A percentile compares a stretch with the other conserved stretches of the same genome.
Evolutionary conservation across 2,113 vertebrate species (phyloP).

Genomic region (Tyto alba): DNA sequence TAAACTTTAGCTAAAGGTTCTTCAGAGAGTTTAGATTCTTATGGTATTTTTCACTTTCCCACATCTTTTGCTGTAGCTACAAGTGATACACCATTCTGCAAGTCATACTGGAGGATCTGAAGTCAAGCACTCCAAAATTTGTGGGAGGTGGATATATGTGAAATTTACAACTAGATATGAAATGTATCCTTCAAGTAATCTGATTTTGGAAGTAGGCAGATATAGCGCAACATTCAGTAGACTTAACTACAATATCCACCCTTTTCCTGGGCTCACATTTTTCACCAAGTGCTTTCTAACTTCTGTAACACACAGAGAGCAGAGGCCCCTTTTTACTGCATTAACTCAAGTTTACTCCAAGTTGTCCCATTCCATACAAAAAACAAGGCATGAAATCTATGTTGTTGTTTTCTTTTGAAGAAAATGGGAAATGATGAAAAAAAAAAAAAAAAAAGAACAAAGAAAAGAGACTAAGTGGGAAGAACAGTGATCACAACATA

Average conservation of each 20-base stretch:
- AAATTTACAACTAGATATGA: neutral
- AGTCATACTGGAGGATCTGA: neutral
- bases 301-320: neutral
- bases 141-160: neutral
- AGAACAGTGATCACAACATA: neutral
- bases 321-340: neutral
- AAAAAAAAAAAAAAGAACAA: neutral
- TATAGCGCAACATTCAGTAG: neutral
- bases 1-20: neutral
- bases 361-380: neutral
- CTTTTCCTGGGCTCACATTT: neutral
- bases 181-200: neutral
- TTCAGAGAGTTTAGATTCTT: neutral
- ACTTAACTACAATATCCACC: neutral
- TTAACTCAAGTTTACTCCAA: neutral
- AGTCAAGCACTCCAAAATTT: neutral
- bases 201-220: neutral
- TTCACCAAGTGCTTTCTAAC: neutral
- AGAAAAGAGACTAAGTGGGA: neutral
- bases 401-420: neutral
- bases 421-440: neutral
- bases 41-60: neutral
- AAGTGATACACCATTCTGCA: neutral
- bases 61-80: neutral
- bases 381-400: neutral